phyloP scores from a whole-genome alignment of 1,140 invertebrate species.

The Drosophila malerkotliana region DNA sequence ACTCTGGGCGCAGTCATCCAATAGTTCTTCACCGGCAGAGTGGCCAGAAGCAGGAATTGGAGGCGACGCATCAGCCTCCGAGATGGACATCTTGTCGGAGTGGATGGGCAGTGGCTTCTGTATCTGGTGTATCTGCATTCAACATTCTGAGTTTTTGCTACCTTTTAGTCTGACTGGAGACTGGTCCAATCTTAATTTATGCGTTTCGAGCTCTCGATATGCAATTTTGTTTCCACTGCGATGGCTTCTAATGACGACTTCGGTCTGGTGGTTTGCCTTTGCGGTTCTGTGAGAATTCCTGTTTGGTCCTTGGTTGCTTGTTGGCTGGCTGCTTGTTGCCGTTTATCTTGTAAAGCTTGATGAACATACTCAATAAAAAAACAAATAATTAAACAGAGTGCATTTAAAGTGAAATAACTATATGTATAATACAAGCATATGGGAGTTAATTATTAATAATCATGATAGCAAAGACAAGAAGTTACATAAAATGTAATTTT shows the following conservation, averaged over 20 bases:
- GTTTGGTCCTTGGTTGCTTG: constrained; percentile 25
- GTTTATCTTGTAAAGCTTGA: constrained; percentile 42
- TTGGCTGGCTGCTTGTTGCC: constrained; percentile 10
- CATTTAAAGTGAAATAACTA: constrained; percentile 39
- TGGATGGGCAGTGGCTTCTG: constrained; percentile 9
- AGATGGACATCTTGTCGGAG: constrained; percentile 23
- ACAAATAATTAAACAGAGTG: constrained; percentile 48
- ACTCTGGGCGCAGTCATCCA: constrained; percentile 45
- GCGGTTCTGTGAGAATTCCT: constrained; percentile 1
- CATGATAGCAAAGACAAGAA: neutral
- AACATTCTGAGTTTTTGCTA: constrained; percentile 24
- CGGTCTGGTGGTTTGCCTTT: constrained; percentile 5
- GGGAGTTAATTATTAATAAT: constrained; percentile 32
- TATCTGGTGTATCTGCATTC: constrained; percentile 49
- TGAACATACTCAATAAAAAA: constrained; percentile 36
- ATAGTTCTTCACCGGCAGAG: constrained; percentile 8
- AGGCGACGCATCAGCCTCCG: constrained; percentile 7
- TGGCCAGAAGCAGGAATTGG: neutral
- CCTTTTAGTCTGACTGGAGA: constrained; percentile 43
- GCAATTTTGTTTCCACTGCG: constrained; percentile 39
- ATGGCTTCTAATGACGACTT: constrained; percentile 44
- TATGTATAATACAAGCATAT: constrained; percentile 12
- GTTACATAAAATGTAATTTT: neutral
- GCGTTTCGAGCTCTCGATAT: constrained; percentile 44
- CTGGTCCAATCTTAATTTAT: constrained; percentile 50